Evolutionary conservation across 2,113 vertebrate genomes (phyloP), one percentile per base, ranked within the genome.

Genomic region (Aramus guarauna): DNA sequence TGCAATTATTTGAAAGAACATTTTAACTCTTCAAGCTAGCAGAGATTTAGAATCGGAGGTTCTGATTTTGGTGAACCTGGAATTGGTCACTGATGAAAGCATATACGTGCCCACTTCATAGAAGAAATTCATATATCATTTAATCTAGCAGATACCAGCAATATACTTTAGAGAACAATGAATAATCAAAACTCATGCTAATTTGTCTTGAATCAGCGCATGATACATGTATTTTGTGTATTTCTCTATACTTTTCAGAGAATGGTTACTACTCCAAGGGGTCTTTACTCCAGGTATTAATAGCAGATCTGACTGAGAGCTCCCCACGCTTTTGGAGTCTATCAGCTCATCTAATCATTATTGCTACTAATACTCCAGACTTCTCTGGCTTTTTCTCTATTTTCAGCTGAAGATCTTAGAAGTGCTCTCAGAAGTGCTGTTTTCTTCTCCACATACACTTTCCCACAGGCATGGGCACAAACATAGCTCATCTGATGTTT

Each of bases 21-120:
- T 43, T 15, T 52, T 63, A 63, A 30, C 14, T 41, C 32, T 67
- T 67, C 21, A 63, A 63, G 7, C 5, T 50, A 59, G 17, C 37
- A 76, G 27, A 67, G 16, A 55, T 24, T 21, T n/a, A 21, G 11
- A 73, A 47, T 24, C 67, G 12, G 20, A 81, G 3, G 6, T 52
- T 39, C 29, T 73, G 43, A 15, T 60, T 64, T 76, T 59, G 9
- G 7, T 68, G 62, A 48, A 48, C 39, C 15, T 84, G 21, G 23
- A 72, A 36, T 6, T 6, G 5, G 19, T 47, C 32, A 50, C 27
- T 52, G 29, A 37, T n/a, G 21, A 69, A 81, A 64, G 45, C 29
- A 76, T 11, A 34, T 16, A 11, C 15, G 5, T 0, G 5, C 9
- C 32, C 52, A 37, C 11, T 62, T 75, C 1, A n/a, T 1, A 36